These are phyloP conservation scores for Eilema griseolum DNA, from an alignment of 2,888 invertebrate species.

Conservation along the genomic window DNA sequence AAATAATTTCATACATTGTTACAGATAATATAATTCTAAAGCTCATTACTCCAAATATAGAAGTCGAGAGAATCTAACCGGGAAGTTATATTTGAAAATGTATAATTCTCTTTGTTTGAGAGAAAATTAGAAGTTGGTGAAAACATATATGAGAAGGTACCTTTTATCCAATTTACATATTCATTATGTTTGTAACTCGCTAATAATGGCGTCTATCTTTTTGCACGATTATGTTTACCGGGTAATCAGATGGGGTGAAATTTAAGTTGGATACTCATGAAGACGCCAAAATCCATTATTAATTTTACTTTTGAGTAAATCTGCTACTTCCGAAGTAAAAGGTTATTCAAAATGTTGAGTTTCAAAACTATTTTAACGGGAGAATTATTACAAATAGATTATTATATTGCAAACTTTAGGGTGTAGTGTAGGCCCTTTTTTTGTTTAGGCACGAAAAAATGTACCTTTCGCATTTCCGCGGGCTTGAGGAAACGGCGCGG, in stretches of 20 bases:
- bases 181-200: conserved; percentile 36
- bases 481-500: too few species aligned
- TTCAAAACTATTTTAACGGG: neutral
- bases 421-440: too few species aligned
- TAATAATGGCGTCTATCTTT: conserved; percentile 30
- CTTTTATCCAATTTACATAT: conserved; percentile 49
- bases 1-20: neutral
- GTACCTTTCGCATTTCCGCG: too few species aligned
- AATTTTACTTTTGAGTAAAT: neutral
- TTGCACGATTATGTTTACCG: conserved; percentile 34
- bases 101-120: conserved; percentile 27
- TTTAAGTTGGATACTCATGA: conserved; percentile 38
- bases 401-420: too few species aligned
- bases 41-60: conserved; percentile 19
- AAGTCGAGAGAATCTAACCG: conserved; percentile 14
- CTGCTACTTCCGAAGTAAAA: neutral
- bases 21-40: conserved; percentile 8
- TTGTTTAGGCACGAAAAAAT: too few species aligned
- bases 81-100: conserved; percentile 26
- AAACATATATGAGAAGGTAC: conserved; percentile 44
- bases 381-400: neutral
- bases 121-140: conserved; percentile 39
- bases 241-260: conserved; percentile 31
- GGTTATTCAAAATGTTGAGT: neutral
- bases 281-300: neutral